These are phyloP conservation scores for Drosophila mulleri DNA, from an alignment of 2,888 invertebrate genomes.

Conservation along the genomic window DNA sequence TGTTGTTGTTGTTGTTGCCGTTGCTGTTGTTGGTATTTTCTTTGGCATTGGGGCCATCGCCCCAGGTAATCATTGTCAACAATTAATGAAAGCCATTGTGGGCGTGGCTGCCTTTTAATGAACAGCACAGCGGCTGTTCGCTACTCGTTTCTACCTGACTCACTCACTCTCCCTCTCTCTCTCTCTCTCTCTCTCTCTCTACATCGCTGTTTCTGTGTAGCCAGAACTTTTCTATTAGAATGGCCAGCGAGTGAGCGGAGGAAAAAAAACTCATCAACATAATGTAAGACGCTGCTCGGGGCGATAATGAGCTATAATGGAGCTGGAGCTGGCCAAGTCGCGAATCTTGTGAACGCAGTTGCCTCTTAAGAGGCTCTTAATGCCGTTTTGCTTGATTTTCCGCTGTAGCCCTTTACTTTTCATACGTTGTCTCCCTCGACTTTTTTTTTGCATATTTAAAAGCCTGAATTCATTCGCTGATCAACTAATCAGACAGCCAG, in stretches of 20 bases:
- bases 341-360: conserved; percentile 40
- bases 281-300: conserved; percentile 84
- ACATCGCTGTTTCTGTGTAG: conserved; percentile 16
- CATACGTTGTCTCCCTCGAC: conserved; percentile 5
- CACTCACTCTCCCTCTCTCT: neutral
- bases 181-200: neutral
- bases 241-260: conserved; percentile 50
- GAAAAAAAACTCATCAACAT: conserved; percentile 79
- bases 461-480: conserved; percentile 62
- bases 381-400: conserved; percentile 37
- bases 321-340: conserved; percentile 52
- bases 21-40: conserved; percentile 5
- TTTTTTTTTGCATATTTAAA: conserved; percentile 72
- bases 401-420: conserved; percentile 40
- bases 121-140: conserved; percentile 38
- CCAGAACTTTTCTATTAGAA: conserved; percentile 73
- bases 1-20: neutral
- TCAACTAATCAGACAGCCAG: conserved; percentile 75
- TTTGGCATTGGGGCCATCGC: conserved; percentile 52
- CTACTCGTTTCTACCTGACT: conserved; percentile 1
- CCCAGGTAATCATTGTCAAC: conserved; percentile 79
- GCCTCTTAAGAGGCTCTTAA: conserved; percentile 70
- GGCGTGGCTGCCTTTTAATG: conserved; percentile 74
- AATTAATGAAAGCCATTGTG: conserved; percentile 77
- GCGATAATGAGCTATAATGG: conserved; percentile 85